Evolutionary conservation across 2,888 invertebrate genomes (phyloP).

Genomic region (Nomada lathburiana): DNA sequence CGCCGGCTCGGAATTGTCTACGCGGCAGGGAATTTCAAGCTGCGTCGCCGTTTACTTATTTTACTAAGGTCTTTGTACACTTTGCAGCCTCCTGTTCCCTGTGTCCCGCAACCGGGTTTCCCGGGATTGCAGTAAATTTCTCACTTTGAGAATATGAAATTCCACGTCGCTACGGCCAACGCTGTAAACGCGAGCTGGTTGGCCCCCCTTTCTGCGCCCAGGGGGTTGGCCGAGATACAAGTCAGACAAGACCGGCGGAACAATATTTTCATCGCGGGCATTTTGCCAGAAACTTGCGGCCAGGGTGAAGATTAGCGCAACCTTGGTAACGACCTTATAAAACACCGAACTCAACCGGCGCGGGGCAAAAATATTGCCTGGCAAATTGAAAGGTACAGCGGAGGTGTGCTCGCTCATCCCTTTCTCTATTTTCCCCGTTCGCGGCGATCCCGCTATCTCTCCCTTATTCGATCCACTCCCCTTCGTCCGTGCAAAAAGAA

Average conservation of each 20-base stretch:
- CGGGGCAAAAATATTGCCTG: slow-evolving; percentile 76
- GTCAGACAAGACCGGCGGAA: slow-evolving; percentile 72
- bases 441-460: slow-evolving; percentile 9
- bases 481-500: slow-evolving; percentile 37
- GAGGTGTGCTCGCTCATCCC: slow-evolving; percentile 51
- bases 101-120: slow-evolving; percentile 40
- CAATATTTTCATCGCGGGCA: slow-evolving; percentile 77
- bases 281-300: slow-evolving; percentile 76
- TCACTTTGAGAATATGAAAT: slow-evolving; percentile 77
- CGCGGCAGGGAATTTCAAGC: slow-evolving; percentile 7
- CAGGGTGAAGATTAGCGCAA: slow-evolving; percentile 78
- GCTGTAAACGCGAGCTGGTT: slow-evolving; percentile 16
- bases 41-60: slow-evolving; percentile 40
- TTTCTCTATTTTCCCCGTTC: slow-evolving; percentile 5
- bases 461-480: neutral
- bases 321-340: slow-evolving; percentile 79
- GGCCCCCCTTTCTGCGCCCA: slow-evolving; percentile 20
- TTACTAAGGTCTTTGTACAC: slow-evolving; percentile 45
- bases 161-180: slow-evolving; percentile 60
- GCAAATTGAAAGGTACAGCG: slow-evolving; percentile 78
- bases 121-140: slow-evolving; percentile 70
- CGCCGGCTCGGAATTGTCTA: slow-evolving; percentile 19
- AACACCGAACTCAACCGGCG: slow-evolving; percentile 74
- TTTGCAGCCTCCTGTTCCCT: slow-evolving; percentile 16
- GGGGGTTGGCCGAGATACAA: slow-evolving; percentile 65